Percentiles rank a stretch among this genome's conserved stretches.
These are phyloP conservation scores for Pao palembangensis DNA, from an alignment of 2,113 vertebrate species.

Conservation along the genomic window DNA sequence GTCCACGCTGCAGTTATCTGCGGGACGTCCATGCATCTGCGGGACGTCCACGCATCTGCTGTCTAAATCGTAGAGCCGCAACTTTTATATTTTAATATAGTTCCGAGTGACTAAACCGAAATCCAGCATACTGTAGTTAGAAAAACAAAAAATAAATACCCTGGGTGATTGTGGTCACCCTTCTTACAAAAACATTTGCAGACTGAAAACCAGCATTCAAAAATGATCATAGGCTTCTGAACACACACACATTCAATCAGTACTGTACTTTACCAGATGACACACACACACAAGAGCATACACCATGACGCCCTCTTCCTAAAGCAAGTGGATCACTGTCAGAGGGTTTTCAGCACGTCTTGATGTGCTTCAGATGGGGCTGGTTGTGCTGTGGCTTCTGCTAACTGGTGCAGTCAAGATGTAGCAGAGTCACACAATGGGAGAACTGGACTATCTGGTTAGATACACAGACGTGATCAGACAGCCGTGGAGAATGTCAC, in stretches of 20 bases:
- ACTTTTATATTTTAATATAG: not conserved
- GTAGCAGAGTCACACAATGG: constrained; percentile 38
- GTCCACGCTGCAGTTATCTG: not conserved
- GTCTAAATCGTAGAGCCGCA: not conserved
- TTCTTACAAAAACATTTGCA: constrained; percentile 3
- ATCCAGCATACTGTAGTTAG: not conserved
- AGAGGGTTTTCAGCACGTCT: constrained; percentile 35
- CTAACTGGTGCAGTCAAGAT: constrained; percentile 40
- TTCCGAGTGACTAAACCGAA: constrained; percentile 1
- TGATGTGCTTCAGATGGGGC: constrained; percentile 48
- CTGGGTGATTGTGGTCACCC: not conserved
- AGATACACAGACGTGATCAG: constrained; percentile 24
- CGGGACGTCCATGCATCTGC: not conserved
- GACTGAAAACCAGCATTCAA: constrained; percentile 2
- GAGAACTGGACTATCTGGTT: constrained; percentile 34
- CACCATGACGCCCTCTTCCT: constrained; percentile 31
- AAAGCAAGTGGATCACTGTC: constrained; percentile 29
- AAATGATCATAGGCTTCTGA: constrained; percentile 10
- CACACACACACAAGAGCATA: not conserved
- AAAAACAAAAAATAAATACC: constrained; percentile 2
- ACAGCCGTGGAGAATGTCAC: constrained; percentile 25
- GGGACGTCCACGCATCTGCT: not conserved
- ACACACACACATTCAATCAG: constrained; percentile 19
- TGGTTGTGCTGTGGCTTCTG: constrained; percentile 48
- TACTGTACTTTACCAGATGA: constrained; percentile 15